Percentiles rank a stretch among this genome's conserved stretches.
Evolutionary conservation across 1,140 invertebrate genomes (phyloP).

Genomic region (Zelostemma sp.): DNA sequence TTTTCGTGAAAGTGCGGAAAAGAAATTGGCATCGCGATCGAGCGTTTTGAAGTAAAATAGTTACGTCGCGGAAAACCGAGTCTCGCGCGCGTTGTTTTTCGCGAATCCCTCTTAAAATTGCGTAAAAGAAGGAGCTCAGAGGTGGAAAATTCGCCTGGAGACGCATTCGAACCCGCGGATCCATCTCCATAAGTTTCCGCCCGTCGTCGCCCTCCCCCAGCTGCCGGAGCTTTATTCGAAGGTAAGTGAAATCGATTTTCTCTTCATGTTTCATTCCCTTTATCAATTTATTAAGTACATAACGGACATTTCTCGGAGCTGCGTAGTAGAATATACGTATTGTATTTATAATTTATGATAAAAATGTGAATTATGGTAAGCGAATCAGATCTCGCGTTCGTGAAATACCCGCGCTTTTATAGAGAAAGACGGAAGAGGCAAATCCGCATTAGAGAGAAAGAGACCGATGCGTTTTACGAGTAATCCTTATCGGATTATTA

Average conservation of each 20-base stretch:
- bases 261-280: conserved; percentile 11
- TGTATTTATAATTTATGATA: too few species aligned
- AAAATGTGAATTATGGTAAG: too few species aligned
- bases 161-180: conserved; percentile 33
- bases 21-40: too few species aligned
- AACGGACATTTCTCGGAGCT: too few species aligned
- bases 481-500: too few species aligned
- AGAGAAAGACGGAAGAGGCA: too few species aligned
- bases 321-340: too few species aligned
- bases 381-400: too few species aligned
- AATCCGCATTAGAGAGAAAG: neutral
- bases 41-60: too few species aligned
- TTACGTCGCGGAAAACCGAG: neutral
- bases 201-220: neutral
- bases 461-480: too few species aligned
- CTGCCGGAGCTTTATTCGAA: conserved; percentile 19
- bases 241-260: conserved; percentile 25
- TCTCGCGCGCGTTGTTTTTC: conserved; percentile 6
- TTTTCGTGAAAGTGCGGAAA: too few species aligned
- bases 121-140: conserved; percentile 16
- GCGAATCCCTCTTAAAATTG: conserved; percentile 38
- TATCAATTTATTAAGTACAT: neutral
- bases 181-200: conserved; percentile 39
- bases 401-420: too few species aligned
- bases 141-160: conserved; percentile 28